Percentiles rank a stretch among this genome's conserved stretches.
Conservation (phyloP, 2,888 invertebrate genomes). For the Tinea trinotella region DNA sequence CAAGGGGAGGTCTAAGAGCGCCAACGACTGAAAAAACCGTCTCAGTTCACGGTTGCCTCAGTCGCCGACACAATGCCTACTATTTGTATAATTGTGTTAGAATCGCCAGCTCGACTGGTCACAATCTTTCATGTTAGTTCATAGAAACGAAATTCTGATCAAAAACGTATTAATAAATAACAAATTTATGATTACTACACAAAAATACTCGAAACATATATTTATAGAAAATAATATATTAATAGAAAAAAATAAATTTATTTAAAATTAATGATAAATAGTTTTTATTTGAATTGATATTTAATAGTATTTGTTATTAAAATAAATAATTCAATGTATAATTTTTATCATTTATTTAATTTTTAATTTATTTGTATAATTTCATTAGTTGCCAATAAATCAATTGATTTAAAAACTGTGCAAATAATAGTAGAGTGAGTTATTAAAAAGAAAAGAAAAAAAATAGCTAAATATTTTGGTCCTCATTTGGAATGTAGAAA, state of each 20-base stretch:
- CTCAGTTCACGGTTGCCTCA: no score
- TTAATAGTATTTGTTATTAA: background rate
- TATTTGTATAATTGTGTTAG: no score
- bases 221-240: background rate
- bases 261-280: background rate
- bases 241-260: background rate
- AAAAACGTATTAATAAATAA: background rate
- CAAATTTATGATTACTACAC: background rate
- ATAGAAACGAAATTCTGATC: background rate
- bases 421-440: background rate
- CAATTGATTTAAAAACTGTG: constrained; percentile 14
- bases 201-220: background rate
- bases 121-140: no score
- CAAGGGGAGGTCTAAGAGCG: no score
- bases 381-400: constrained; percentile 6
- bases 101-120: background rate
- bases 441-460: background rate
- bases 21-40: no score
- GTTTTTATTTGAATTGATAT: no score
- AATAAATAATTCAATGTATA: background rate
- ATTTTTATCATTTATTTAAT: background rate
- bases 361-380: background rate
- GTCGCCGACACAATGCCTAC: no score
- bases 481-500: constrained; percentile 64
- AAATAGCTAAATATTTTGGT: constrained; percentile 48